phyloP scores from a whole-genome alignment of 37 sponge, comb jelly and placozoan genomes.

The Tethya wilhelma region DNA sequence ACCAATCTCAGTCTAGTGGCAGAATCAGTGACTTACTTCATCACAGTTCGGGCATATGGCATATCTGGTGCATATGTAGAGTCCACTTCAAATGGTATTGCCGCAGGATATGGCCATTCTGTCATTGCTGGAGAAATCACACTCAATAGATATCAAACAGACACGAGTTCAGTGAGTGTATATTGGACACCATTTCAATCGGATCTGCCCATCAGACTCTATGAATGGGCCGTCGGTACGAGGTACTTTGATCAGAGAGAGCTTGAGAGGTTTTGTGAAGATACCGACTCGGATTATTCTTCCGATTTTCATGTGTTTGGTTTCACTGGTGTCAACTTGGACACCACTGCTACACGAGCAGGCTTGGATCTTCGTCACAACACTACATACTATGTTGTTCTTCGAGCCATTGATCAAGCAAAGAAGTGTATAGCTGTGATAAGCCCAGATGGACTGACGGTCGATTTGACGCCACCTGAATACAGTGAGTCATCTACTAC shows the following conservation, averaged over 20 bases:
- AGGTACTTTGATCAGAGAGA: not conserved
- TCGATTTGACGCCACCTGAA: constrained; percentile 78
- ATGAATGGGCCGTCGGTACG: constrained; percentile 77
- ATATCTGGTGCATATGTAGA: constrained; percentile 68
- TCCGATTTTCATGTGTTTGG: constrained; percentile 53
- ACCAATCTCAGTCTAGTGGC: constrained; percentile 62
- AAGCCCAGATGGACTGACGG: constrained; percentile 17
- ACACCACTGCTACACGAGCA: constrained; percentile 18
- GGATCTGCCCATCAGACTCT: constrained; percentile 64
- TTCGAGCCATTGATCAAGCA: constrained; percentile 82
- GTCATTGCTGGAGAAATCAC: constrained; percentile 61
- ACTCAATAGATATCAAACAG: constrained; percentile 52
- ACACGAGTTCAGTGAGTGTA: constrained; percentile 27
- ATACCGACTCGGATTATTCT: constrained; percentile 21
- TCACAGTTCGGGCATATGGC: constrained; percentile 83
- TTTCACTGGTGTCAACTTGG: constrained; percentile 41
- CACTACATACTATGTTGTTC: constrained; percentile 66
- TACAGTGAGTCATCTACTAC: not conserved
- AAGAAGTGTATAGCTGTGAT: constrained; percentile 54
- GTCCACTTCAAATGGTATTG: constrained; percentile 81
- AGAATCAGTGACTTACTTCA: constrained; percentile 49
- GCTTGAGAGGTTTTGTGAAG: constrained; percentile 45
- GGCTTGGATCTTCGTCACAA: constrained; percentile 57
- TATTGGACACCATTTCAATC: constrained; percentile 82
- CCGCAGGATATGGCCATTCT: constrained; percentile 36